Conservation (phyloP, 2,113 vertebrate genomes). For the Propithecus coquereli region DNA sequence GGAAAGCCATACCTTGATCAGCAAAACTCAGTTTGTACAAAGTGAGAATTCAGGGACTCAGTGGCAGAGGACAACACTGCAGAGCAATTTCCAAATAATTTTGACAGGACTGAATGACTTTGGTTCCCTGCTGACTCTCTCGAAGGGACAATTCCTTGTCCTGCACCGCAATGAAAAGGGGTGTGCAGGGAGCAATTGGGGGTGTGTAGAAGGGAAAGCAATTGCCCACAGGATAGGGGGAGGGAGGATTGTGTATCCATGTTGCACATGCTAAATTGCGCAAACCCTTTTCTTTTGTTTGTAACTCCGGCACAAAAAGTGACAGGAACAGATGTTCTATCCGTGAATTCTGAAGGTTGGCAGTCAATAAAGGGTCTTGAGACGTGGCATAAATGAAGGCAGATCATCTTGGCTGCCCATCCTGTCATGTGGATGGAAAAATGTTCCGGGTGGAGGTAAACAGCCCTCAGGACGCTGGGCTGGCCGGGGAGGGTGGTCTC, state of each 20-base stretch:
- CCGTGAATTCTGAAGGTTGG: conserved; percentile 20
- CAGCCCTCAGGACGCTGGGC: neutral
- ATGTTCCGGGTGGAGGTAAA: conserved; percentile 44
- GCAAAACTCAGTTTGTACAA: neutral
- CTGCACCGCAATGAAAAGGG: neutral
- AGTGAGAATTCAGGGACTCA: neutral
- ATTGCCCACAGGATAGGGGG: neutral
- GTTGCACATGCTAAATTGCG: neutral
- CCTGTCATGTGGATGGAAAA: conserved; percentile 53
- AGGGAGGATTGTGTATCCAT: neutral
- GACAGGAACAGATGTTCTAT: conserved; percentile 39
- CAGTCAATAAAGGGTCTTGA: conserved; percentile 39
- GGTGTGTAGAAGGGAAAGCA: neutral
- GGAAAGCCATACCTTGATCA: neutral
- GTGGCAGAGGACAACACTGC: neutral
- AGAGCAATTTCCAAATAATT: neutral
- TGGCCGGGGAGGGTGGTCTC: conserved; percentile 40
- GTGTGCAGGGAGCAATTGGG: neutral
- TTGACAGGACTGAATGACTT: neutral
- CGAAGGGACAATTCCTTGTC: neutral
- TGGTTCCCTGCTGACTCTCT: neutral
- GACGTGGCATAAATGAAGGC: conserved; percentile 34
- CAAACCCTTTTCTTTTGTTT: neutral
- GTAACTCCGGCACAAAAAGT: neutral
- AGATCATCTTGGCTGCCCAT: conserved; percentile 36